phyloP scores from a whole-genome alignment of 2,113 vertebrate species.

The Aptenodytes patagonicus region DNA sequence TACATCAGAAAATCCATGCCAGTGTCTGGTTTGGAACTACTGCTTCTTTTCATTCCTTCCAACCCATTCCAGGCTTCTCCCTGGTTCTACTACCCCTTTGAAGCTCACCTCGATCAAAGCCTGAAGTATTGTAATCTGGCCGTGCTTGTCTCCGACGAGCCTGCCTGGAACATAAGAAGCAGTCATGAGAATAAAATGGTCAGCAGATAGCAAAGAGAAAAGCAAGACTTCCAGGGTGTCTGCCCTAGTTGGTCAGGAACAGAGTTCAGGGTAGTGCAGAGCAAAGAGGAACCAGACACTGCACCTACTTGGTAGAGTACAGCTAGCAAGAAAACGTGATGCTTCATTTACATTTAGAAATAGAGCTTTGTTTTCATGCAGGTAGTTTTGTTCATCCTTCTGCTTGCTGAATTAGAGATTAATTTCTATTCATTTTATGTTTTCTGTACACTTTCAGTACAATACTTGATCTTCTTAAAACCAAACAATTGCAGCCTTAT shows the following conservation, averaged over 20 bases:
- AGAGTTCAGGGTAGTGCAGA: background rate
- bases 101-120: conserved; percentile 65
- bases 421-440: background rate
- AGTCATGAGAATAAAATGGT: background rate
- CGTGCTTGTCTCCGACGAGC: conserved; percentile 9
- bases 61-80: background rate
- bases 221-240: background rate
- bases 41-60: background rate
- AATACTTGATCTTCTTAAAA: background rate
- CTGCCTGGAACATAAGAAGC: conserved; percentile 2
- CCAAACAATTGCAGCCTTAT: background rate
- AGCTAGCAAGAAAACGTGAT: background rate
- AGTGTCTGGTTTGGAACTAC: background rate
- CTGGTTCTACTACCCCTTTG: background rate
- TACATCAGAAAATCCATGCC: background rate
- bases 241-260: background rate
- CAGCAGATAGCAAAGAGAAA: background rate
- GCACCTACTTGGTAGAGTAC: background rate
- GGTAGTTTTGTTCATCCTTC: background rate
- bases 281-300: background rate
- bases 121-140: conserved; percentile 46
- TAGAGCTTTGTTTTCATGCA: background rate
- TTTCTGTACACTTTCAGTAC: background rate
- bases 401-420: background rate
- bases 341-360: background rate